These are phyloP conservation scores for Dreissena rostriformis DNA, from an alignment of 1,140 invertebrate genomes.

Conservation along the genomic window DNA sequence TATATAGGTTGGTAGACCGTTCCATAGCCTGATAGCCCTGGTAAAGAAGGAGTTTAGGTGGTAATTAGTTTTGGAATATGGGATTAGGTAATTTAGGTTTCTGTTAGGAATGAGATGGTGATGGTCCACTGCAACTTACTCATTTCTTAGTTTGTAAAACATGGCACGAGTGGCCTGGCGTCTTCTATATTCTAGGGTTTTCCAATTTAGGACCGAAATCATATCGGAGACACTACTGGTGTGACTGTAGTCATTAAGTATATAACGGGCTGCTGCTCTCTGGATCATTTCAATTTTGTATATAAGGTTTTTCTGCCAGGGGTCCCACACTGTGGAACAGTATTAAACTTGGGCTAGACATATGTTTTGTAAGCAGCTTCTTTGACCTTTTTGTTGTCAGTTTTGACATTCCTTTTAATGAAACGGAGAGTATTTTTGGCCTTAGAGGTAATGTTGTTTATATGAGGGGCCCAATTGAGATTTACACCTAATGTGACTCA, in stretches of 20 bases:
- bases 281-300: conserved; percentile 5
- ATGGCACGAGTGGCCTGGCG: not conserved
- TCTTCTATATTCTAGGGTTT: not conserved
- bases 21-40: conserved; percentile 2
- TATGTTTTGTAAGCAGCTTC: conserved; percentile 18
- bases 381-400: conserved; percentile 17
- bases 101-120: not conserved
- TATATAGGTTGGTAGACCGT: not conserved
- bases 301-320: not conserved
- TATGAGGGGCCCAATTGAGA: not conserved
- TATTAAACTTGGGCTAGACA: conserved; percentile 1
- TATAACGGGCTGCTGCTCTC: conserved; percentile 2
- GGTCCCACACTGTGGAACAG: conserved; percentile 6
- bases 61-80: not conserved
- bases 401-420: conserved; percentile 10
- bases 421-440: not conserved
- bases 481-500: not conserved
- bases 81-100: conserved; percentile 6
- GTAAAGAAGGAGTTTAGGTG: not conserved
- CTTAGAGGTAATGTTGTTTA: conserved; percentile 28
- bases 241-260: not conserved
- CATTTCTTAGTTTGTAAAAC: not conserved
- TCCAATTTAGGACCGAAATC: not conserved
- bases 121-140: not conserved
- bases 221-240: not conserved